Evolutionary conservation across 2,888 invertebrate species (phyloP).

Genomic region (Loripinus fragilis): DNA sequence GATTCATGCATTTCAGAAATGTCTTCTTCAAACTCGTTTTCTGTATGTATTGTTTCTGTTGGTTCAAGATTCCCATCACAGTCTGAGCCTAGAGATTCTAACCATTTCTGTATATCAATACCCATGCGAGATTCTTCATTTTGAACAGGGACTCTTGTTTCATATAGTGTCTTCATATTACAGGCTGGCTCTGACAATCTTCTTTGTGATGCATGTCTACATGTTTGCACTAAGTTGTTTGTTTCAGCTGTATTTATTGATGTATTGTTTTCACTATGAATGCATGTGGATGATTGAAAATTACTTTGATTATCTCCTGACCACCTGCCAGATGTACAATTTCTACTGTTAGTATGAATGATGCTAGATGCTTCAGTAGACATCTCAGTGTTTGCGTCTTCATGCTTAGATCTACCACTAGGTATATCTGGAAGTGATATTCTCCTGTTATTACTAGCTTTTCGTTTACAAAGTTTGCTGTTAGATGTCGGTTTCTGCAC

Average conservation of each 20-base stretch:
- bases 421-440: not conserved
- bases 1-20: not conserved
- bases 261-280: no score
- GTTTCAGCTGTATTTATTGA: no score
- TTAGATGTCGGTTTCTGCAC: not conserved
- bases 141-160: not conserved
- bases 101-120: not conserved
- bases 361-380: no score
- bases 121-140: not conserved
- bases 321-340: no score
- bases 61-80: not conserved
- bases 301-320: no score
- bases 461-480: not conserved
- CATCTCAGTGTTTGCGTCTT: no score
- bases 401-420: no score
- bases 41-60: not conserved
- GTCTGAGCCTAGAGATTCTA: not conserved
- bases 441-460: not conserved
- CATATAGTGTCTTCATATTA: not conserved
- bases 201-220: not conserved
- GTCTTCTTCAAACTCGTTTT: not conserved
- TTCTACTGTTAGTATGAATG: no score
- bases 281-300: no score
- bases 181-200: not conserved
- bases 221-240: no score